Evolutionary conservation across 2,797 vertebrate species (phyloP), one percentile per base, ranked within the genome.

Genomic region (Trematomus bernacchii): DNA sequence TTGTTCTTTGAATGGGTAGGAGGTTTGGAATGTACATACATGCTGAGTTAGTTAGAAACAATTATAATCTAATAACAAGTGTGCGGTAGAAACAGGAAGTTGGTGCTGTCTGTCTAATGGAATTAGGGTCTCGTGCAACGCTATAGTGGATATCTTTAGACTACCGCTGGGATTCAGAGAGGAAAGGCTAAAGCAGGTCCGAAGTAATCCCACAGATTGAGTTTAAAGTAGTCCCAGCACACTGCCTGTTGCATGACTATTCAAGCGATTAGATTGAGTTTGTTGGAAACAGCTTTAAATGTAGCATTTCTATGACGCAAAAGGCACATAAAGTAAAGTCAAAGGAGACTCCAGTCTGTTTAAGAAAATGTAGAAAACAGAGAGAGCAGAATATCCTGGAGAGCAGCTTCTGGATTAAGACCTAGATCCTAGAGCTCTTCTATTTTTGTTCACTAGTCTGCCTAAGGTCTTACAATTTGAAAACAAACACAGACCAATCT

Each of bases 201-300:
- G 66, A 79, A 85, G 83, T 94, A 93, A 94, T 93, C 92, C 90
- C 80, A 77, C 82, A 89, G 88, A 89, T 85, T 88, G 83, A 82
- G 61, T 84, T 87, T 82, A 85, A 88, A 88, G 77, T 78, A 76
- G 77, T 67, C 63, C 68, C 79, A 86, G 78, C 4, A 3, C 50
- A 52, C 62, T 21, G 40, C 12, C 71, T 59, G 53, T 46, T 68
- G 73, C 61, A 75, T 3, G 74, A 80, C 79, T 60, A 19, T 48
- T 80, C 9, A 59, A 44, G 72, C 63, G 55, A 79, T 82, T 76
- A 77, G 58, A 75, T 60, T 57, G 44, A 40, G 50, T 71, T 67
- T n/a, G 55, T 63, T 27, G 18, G 23, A 66, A 71, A 65, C 0
- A 30, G 54, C 18, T 73, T 65, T 73, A 43, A 47, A 55, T 62